These are phyloP conservation scores for Crotalus helleri DNA, from an alignment of 2,113 vertebrate genomes.

Conservation along the genomic window DNA sequence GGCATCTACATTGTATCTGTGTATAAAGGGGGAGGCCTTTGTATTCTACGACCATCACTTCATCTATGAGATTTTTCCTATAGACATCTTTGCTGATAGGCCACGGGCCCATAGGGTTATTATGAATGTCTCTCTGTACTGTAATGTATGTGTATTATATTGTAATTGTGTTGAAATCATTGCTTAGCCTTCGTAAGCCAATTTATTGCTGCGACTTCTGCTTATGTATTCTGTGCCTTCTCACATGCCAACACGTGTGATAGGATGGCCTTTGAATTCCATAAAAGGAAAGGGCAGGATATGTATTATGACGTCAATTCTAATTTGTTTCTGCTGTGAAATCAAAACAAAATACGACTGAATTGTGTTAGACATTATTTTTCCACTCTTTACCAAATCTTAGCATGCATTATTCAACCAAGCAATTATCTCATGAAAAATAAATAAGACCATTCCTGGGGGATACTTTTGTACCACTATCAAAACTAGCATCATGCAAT, in stretches of 20 bases:
- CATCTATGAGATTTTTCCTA: too few relatives aligned
- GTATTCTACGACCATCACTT: neutral
- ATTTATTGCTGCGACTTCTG: neutral
- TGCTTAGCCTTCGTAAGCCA: neutral
- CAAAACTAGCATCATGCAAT: slow-evolving; percentile 42
- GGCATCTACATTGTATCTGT: neutral
- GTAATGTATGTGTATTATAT: too few relatives aligned
- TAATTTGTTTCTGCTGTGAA: slow-evolving; percentile 26
- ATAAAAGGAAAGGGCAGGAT: slow-evolving; percentile 7
- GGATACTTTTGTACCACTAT: slow-evolving; percentile 45
- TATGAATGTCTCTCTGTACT: too few relatives aligned
- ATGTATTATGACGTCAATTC: slow-evolving; percentile 7
- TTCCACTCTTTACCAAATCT: slow-evolving; percentile 59
- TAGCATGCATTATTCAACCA: slow-evolving; percentile 72
- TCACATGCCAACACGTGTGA: neutral
- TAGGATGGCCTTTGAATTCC: slow-evolving; percentile 21
- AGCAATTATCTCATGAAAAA: slow-evolving; percentile 73
- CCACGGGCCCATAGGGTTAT: too few relatives aligned
- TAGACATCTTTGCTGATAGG: too few relatives aligned
- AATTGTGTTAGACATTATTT: slow-evolving; percentile 54
- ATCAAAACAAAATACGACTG: slow-evolving; percentile 38
- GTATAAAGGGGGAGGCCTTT: neutral
- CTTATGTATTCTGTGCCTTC: neutral
- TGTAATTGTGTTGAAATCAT: neutral
- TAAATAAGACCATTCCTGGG: slow-evolving; percentile 61